A percentile compares a stretch with the other conserved stretches of the same genome.
Conservation (phyloP, 2,888 invertebrate genomes). For the Machimus atricapillus region DNA sequence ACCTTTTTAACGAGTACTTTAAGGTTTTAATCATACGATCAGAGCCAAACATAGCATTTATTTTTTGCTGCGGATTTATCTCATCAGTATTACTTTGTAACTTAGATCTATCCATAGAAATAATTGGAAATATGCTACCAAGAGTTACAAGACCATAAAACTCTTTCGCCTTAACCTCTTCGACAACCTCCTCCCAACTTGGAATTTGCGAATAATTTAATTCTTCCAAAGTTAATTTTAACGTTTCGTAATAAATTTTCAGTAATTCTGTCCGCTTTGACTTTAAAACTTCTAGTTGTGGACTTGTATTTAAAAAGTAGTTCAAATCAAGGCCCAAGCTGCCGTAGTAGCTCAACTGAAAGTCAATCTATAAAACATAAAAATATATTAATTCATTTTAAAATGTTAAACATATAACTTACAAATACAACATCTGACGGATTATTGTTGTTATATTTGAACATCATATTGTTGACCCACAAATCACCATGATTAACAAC, state of each 20-base stretch:
- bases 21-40: slow-evolving; percentile 57
- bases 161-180: slow-evolving; percentile 48
- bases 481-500: slow-evolving; percentile 66
- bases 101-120: slow-evolving; percentile 44
- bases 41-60: slow-evolving; percentile 58
- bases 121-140: slow-evolving; percentile 48
- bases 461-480: slow-evolving; percentile 65
- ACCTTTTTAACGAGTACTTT: slow-evolving; percentile 55
- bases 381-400: neutral
- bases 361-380: slow-evolving; percentile 46
- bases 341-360: slow-evolving; percentile 47
- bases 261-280: slow-evolving; percentile 44
- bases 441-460: slow-evolving; percentile 59
- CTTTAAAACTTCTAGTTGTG: slow-evolving; percentile 43
- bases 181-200: slow-evolving; percentile 43
- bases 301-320: slow-evolving; percentile 49
- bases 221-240: slow-evolving; percentile 49
- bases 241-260: slow-evolving; percentile 43
- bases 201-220: slow-evolving; percentile 46
- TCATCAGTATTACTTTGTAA: slow-evolving; percentile 47
- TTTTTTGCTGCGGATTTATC: slow-evolving; percentile 52
- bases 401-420: slow-evolving; percentile 49
- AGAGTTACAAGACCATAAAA: slow-evolving; percentile 48
- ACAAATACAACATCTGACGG: slow-evolving; percentile 63
- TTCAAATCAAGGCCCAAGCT: slow-evolving; percentile 49